These are phyloP conservation scores for Xestia xanthographa DNA, from an alignment of 2,888 invertebrate genomes.

Conservation along the genomic window DNA sequence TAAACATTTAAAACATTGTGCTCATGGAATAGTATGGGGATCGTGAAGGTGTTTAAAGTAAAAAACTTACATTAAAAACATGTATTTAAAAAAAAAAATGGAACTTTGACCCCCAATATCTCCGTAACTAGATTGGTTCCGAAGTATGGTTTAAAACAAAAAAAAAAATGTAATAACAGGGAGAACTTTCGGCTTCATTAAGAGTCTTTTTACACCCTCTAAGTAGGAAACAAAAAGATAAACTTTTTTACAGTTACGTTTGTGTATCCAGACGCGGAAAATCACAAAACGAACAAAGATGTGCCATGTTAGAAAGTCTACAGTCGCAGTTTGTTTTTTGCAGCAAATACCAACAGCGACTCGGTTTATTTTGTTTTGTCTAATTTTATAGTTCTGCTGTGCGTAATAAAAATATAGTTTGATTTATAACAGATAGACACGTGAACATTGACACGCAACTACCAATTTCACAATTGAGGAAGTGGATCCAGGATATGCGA, in stretches of 20 bases:
- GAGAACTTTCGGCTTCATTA: no score
- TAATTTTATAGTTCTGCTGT: slow-evolving; percentile 33
- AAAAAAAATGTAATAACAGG: no score
- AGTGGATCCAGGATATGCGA: neutral
- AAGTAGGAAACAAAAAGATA: slow-evolving; percentile 38
- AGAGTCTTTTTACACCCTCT: no score
- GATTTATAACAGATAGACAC: slow-evolving; percentile 27
- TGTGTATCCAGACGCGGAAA: slow-evolving; percentile 52
- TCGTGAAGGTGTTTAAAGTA: no score
- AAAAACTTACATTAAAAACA: no score
- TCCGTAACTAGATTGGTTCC: no score
- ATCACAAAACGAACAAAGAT: slow-evolving; percentile 67
- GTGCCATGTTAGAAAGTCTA: slow-evolving; percentile 66
- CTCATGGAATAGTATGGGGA: no score
- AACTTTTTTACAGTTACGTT: slow-evolving; percentile 41
- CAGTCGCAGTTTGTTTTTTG: slow-evolving; percentile 59
- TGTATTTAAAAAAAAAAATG: no score
- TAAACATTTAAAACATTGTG: no score
- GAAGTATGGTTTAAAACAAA: no score
- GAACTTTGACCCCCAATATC: no score
- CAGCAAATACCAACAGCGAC: slow-evolving; percentile 36
- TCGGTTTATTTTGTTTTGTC: slow-evolving; percentile 49
- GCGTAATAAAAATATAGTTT: slow-evolving; percentile 22
- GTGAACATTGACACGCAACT: slow-evolving; percentile 27
- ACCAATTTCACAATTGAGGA: neutral